These are phyloP conservation scores for Carpatolechia fugitivella DNA, from an alignment of 2,888 invertebrate genomes.

Conservation along the genomic window DNA sequence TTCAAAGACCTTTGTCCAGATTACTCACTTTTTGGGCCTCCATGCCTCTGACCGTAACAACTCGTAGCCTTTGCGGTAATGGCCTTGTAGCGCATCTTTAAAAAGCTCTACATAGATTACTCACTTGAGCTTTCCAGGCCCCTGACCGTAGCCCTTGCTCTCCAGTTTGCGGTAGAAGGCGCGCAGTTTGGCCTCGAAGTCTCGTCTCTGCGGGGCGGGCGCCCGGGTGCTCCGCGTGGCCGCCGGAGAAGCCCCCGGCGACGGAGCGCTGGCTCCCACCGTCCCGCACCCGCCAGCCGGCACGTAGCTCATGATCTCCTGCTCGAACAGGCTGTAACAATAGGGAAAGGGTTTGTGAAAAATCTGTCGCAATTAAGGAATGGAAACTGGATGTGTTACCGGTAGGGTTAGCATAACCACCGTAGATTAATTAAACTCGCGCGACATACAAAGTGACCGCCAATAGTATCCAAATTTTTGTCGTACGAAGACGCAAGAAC, in stretches of 20 bases:
- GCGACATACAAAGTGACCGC: too few species aligned
- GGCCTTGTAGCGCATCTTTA: background rate
- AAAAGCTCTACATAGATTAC: too few species aligned
- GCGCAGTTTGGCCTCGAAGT: constrained; percentile 96
- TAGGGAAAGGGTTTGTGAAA: background rate
- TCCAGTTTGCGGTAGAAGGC: constrained; percentile 97
- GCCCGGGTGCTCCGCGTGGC: constrained; percentile 88
- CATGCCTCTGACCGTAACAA: background rate
- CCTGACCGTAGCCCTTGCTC: constrained; percentile 97
- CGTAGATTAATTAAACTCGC: too few species aligned
- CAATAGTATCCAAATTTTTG: too few species aligned
- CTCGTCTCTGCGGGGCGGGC: constrained; percentile 93
- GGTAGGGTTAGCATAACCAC: too few species aligned
- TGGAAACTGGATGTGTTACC: too few species aligned
- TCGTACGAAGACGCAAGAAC: too few species aligned
- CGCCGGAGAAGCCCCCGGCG: constrained; percentile 90
- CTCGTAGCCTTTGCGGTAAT: background rate
- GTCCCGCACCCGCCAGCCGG: constrained; percentile 79
- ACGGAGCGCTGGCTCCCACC: constrained; percentile 68
- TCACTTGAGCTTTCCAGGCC: constrained; percentile 97
- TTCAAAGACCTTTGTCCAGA: background rate
- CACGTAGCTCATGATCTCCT: constrained; percentile 99
- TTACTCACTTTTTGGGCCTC: background rate
- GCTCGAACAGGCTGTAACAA: constrained; percentile 92
- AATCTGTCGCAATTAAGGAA: too few species aligned